phyloP scores from a whole-genome alignment of 2,888 invertebrate species.

The Netelia melanura region DNA sequence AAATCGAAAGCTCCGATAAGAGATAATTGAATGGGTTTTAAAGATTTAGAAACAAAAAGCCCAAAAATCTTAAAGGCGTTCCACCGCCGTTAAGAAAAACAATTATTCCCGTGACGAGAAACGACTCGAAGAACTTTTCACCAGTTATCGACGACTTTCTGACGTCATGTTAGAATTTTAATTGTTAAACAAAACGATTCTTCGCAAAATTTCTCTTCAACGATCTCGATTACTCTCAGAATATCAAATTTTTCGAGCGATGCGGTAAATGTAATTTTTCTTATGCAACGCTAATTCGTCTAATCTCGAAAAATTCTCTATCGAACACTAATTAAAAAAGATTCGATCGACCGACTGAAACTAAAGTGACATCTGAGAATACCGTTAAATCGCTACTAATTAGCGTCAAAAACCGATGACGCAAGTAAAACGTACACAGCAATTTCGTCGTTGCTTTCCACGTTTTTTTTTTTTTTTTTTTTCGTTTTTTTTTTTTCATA shows the following conservation, averaged over 20 bases:
- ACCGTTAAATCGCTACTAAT: conserved; percentile 30
- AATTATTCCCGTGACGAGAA: conserved; percentile 27
- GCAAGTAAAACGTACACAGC: conserved; percentile 54
- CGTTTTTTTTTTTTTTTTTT: not conserved
- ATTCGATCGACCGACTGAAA: conserved; percentile 11
- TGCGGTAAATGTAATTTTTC: conserved; percentile 16
- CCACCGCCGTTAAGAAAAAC: conserved; percentile 42
- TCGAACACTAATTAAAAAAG: conserved; percentile 33
- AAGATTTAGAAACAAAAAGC: conserved; percentile 47
- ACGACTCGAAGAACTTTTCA: conserved; percentile 52
- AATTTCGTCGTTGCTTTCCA: conserved; percentile 34
- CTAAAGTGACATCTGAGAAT: conserved; percentile 37
- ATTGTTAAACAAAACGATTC: conserved; percentile 8
- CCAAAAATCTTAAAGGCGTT: conserved; percentile 53
- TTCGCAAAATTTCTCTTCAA: conserved; percentile 12
- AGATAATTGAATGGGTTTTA: conserved; percentile 42
- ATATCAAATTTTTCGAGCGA: not conserved
- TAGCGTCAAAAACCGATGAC: conserved; percentile 31
- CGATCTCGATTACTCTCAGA: conserved; percentile 22
- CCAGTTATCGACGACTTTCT: conserved; percentile 60
- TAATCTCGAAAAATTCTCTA: conserved; percentile 34
- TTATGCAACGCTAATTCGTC: conserved; percentile 33
- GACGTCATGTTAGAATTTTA: conserved; percentile 50
- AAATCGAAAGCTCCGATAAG: conserved; percentile 38
- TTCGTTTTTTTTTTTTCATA: not conserved